phyloP scores from a whole-genome alignment of 2,797 vertebrate species.

The Alauda arvensis region DNA sequence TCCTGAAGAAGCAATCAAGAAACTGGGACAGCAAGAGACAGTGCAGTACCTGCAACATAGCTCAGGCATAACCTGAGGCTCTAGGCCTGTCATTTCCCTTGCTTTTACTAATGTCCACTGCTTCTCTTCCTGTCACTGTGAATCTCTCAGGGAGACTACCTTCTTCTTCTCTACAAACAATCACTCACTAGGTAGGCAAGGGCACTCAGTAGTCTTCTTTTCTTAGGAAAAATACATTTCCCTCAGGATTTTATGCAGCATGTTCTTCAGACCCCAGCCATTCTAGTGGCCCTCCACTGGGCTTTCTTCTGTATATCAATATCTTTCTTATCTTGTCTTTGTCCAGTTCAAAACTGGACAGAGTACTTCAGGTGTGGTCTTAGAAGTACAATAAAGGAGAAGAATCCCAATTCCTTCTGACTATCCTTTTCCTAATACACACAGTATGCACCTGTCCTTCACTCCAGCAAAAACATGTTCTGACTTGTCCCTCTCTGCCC shows the following conservation, averaged over 20 bases:
- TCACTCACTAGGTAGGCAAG: background rate
- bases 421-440: background rate
- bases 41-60: background rate
- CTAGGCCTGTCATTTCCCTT: background rate
- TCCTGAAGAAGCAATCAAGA: background rate
- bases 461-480: background rate
- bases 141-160: background rate
- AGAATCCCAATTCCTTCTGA: background rate
- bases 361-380: background rate
- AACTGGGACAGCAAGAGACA: background rate
- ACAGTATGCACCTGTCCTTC: background rate
- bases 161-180: background rate
- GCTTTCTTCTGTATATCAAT: background rate
- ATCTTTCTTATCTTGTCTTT: background rate
- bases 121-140: background rate
- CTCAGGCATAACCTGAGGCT: background rate
- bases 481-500: background rate
- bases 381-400: background rate
- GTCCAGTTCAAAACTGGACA: background rate
- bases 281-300: background rate
- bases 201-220: background rate
- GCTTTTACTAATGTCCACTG: background rate
- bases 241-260: background rate
- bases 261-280: background rate
- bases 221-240: background rate